Evolutionary conservation across 2,113 vertebrate species (phyloP).

Genomic region (Orthonyx spaldingii): DNA sequence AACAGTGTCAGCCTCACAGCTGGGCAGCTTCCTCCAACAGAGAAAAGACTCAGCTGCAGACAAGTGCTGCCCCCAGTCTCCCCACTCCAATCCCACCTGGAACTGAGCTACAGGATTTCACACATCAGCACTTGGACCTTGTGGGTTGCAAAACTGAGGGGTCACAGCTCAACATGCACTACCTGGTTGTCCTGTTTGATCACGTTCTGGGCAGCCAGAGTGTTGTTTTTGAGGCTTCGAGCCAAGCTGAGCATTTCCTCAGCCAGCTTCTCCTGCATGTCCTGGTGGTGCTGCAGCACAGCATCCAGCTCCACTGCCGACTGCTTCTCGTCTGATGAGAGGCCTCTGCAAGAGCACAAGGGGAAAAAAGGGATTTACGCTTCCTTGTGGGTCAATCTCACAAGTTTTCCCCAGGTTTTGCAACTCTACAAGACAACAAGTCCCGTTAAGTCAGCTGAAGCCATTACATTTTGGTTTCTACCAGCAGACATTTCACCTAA

Average conservation of each 20-base stretch:
- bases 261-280: constrained; percentile 91
- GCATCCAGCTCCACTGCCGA: constrained; percentile 87
- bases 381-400: neutral
- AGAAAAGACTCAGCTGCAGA: neutral
- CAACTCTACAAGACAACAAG: neutral
- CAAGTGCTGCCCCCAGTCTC: neutral
- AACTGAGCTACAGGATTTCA: neutral
- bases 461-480: neutral
- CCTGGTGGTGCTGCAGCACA: constrained; percentile 88
- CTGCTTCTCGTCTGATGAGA: constrained; percentile 83
- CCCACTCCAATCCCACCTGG: neutral
- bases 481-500: neutral
- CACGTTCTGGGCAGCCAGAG: constrained; percentile 90
- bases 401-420: neutral
- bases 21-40: neutral
- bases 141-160: neutral
- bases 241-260: constrained; percentile 97
- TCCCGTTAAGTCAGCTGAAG: neutral
- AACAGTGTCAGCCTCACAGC: neutral
- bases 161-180: neutral
- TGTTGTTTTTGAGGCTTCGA: constrained; percentile 94
- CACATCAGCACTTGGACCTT: neutral
- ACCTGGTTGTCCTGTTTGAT: constrained; percentile 99
- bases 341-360: constrained; percentile 47
- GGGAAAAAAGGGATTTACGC: rapidly evolving